Conservation (phyloP, 2,888 invertebrate genomes). For the Sturmia bella region DNA sequence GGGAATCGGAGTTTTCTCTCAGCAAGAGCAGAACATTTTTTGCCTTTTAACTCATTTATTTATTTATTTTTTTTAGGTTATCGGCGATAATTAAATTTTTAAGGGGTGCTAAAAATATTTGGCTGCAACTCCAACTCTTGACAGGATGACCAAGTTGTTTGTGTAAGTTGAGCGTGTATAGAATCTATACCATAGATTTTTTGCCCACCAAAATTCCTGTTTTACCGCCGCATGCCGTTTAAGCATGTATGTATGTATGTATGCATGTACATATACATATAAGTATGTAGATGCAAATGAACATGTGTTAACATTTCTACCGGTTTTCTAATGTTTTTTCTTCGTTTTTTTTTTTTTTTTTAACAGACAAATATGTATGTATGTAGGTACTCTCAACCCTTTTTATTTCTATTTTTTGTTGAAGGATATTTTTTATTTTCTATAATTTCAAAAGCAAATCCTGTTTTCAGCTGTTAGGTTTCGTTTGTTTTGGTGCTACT, state of each 20-base stretch:
- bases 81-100: conserved; percentile 53
- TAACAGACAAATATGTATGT: no score
- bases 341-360: conserved; percentile 3
- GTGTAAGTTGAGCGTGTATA: background rate
- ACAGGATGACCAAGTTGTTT: conserved; percentile 46
- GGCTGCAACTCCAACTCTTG: conserved; percentile 38
- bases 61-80: conserved; percentile 9
- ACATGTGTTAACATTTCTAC: conserved; percentile 29
- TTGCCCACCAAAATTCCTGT: background rate
- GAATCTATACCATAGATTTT: background rate
- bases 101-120: conserved; percentile 40
- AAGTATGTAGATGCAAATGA: no score
- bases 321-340: conserved; percentile 63
- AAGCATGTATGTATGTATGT: background rate
- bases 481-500: conserved; percentile 3
- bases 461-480: conserved; percentile 61
- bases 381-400: conserved; percentile 44
- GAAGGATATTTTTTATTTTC: conserved; percentile 10
- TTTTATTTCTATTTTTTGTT: conserved; percentile 2
- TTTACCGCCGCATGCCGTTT: conserved; percentile 38
- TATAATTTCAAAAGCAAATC: conserved; percentile 36
- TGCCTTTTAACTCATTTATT: background rate
- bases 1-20: background rate
- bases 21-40: background rate
- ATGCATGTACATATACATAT: background rate